phyloP scores from a whole-genome alignment of 2,113 vertebrate species.

The Balaeniceps rex region DNA sequence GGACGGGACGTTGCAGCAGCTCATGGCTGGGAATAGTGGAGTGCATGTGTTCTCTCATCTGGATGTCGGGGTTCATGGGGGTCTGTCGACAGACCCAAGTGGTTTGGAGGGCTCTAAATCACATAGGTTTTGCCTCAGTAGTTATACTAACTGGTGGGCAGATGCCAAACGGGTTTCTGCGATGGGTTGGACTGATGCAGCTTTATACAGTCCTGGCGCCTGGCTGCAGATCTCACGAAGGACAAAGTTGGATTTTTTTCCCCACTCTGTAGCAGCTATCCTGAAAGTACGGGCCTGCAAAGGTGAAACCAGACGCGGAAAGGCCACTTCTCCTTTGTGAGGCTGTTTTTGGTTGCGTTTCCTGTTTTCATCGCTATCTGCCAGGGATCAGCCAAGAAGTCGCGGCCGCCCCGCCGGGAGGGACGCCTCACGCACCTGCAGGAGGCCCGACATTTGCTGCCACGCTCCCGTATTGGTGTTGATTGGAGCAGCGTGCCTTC shows the following conservation, averaged over 20 bases:
- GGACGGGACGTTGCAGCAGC: background rate
- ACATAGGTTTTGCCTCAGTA: rapidly evolving
- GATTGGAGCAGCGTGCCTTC: background rate
- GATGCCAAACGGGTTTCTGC: background rate
- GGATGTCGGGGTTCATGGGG: background rate
- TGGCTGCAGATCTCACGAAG: background rate
- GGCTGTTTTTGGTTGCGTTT: rapidly evolving
- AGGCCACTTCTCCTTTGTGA: background rate
- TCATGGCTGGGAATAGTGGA: background rate
- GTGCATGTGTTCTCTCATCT: rapidly evolving
- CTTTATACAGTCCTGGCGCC: too few relatives aligned
- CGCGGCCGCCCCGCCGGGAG: rapidly evolving
- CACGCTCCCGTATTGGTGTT: rapidly evolving
- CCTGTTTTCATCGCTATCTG: background rate
- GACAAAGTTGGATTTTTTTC: too few relatives aligned
- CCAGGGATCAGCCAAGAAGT: background rate
- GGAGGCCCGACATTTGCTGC: background rate
- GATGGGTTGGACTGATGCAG: background rate
- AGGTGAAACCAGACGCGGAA: background rate
- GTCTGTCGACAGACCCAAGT: background rate
- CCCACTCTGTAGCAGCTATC: background rate
- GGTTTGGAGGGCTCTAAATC: background rate
- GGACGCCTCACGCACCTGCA: background rate
- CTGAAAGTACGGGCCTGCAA: too few relatives aligned
- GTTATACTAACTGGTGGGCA: background rate